These are phyloP conservation scores for Terebella lapidaria DNA, from an alignment of 2,888 invertebrate genomes.

Conservation along the genomic window DNA sequence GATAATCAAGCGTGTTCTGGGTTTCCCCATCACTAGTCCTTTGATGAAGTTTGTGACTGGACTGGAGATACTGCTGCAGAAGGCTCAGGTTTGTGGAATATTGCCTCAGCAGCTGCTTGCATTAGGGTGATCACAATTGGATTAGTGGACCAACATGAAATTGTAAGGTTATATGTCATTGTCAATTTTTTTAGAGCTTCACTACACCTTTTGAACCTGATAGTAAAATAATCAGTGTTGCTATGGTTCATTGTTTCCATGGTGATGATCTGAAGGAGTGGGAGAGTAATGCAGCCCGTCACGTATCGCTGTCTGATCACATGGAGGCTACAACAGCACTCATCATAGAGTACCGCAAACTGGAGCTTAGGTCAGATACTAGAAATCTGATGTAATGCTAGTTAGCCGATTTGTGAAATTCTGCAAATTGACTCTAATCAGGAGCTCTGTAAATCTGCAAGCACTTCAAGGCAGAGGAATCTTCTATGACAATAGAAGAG, in stretches of 20 bases:
- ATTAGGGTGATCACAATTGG: background rate
- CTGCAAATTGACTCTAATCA: too few species aligned
- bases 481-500: too few species aligned
- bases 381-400: too few species aligned
- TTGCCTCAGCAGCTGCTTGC: background rate
- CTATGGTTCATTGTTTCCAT: background rate
- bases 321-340: slow-evolving; percentile 72
- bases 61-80: slow-evolving; percentile 79
- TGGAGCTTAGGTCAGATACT: slow-evolving; percentile 70
- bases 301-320: slow-evolving; percentile 73
- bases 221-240: background rate
- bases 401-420: too few species aligned
- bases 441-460: too few species aligned
- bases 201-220: too few species aligned
- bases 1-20: slow-evolving; percentile 51
- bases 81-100: slow-evolving; percentile 56
- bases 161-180: too few species aligned
- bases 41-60: slow-evolving; percentile 84
- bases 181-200: too few species aligned
- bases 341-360: slow-evolving; percentile 83
- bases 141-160: too few species aligned
- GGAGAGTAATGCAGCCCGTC: slow-evolving; percentile 84
- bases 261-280: slow-evolving; percentile 64
- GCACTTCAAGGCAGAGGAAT: too few species aligned
- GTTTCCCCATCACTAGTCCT: slow-evolving; percentile 74